Evolutionary conservation across 2,113 vertebrate genomes (phyloP), one percentile per base, ranked within the genome.

Genomic region (Serilophus lunatus): DNA sequence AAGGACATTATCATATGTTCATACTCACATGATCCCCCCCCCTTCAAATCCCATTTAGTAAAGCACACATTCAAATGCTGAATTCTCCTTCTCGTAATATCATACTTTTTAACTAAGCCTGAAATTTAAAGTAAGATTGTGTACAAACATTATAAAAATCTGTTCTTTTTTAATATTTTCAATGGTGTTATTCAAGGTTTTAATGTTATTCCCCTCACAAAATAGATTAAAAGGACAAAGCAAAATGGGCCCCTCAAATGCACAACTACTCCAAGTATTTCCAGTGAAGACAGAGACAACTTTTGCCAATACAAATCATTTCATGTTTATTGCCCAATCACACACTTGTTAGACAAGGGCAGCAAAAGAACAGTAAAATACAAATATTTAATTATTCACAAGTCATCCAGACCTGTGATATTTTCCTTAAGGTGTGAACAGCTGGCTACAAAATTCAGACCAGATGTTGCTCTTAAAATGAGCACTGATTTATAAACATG

Each of bases 361-460:
- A 94, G 49, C 42, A 82, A 91, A 71, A 54, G 26, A 89, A 78
- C 33, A 47, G 60, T 78, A 88, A 92, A 95, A 95, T 79, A 86
- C 59, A 97, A 97, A 90, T 79, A 86, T 88, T 94, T 91, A 81
- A 80, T 90, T 96, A 93, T 72, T 94, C 92, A 86, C 74, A 94
- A 96, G 81, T 78, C 86, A 92, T 92, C 35, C 83, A 94, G 83
- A 93, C 50, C 77, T 77, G 82, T 66, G 60, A 81, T 35, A 5
- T 72, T 95, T 84, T 88, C 82, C 86, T 95, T 94, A 94, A 97
- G 86, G 95, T 96, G 96, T 88, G 90, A 96, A 94, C 95, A 96
- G 95, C 88, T 93, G 93, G 79, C 59, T 88, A 80, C 88, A 91
- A 95, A 97, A 95, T 91, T 96, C 50, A 89, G 63, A 90, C 82